These are phyloP conservation scores for Gymnocheta viridis DNA, from an alignment of 2,888 invertebrate species.

Conservation along the genomic window DNA sequence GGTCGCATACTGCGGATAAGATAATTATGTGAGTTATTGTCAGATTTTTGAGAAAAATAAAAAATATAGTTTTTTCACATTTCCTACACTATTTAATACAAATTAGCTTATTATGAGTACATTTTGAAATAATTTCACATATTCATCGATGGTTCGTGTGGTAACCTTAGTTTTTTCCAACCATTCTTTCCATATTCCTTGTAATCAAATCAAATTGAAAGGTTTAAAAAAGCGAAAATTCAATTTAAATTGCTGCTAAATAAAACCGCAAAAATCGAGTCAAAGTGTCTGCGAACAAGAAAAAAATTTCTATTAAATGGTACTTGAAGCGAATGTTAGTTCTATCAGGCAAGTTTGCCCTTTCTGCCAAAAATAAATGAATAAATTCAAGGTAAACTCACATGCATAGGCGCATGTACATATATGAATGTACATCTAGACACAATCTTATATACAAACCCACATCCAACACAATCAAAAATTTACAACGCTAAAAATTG, in stretches of 20 bases:
- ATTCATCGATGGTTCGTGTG: not conserved
- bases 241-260: constrained; percentile 78
- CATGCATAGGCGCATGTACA: not conserved
- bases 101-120: no score
- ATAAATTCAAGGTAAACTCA: not conserved
- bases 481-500: constrained; percentile 48
- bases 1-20: no score
- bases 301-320: constrained; percentile 74
- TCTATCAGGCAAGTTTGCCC: constrained; percentile 13
- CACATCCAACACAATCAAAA: constrained; percentile 22
- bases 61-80: no score
- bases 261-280: constrained; percentile 71
- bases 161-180: not conserved
- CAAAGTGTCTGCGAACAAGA: constrained; percentile 72
- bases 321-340: constrained; percentile 52
- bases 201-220: constrained; percentile 47
- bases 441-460: constrained; percentile 20
- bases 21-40: no score
- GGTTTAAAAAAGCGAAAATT: constrained; percentile 76
- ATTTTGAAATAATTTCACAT: no score
- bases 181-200: not conserved
- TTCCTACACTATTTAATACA: no score
- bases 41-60: no score
- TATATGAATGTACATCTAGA: constrained; percentile 35
- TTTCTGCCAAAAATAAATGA: not conserved